phyloP scores from a whole-genome alignment of 2,113 vertebrate species.

The Triplophysa tibetana region DNA sequence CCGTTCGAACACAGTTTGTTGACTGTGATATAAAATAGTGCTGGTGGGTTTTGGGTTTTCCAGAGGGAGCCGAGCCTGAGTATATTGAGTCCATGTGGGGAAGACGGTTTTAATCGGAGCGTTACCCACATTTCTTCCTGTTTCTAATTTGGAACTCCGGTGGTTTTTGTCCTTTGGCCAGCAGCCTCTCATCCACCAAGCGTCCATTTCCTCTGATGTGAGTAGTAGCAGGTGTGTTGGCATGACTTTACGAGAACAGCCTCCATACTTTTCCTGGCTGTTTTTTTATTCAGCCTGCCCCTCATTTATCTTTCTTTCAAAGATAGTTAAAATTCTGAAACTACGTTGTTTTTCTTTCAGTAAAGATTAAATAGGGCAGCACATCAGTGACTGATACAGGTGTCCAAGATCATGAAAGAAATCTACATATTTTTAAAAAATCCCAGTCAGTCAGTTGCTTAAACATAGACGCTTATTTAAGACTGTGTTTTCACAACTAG shows the following conservation, averaged over 20 bases:
- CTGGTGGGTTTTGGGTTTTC: slow-evolving; percentile 77
- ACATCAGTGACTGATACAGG: background rate
- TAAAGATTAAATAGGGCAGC: background rate
- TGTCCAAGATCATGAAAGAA: background rate
- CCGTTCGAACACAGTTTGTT: slow-evolving; percentile 75
- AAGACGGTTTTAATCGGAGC: slow-evolving; percentile 80
- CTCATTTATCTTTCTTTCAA: slow-evolving; percentile 58
- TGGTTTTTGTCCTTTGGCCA: slow-evolving; percentile 78
- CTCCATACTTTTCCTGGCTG: slow-evolving; percentile 62
- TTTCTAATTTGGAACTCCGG: slow-evolving; percentile 82
- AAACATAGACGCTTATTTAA: too few species aligned
- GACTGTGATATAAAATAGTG: slow-evolving; percentile 77
- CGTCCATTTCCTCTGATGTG: slow-evolving; percentile 82
- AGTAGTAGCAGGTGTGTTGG: slow-evolving; percentile 84
- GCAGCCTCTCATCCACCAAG: slow-evolving; percentile 78
- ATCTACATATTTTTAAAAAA: too few species aligned
- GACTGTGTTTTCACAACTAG: too few species aligned
- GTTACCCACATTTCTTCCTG: slow-evolving; percentile 81
- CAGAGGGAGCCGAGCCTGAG: slow-evolving; percentile 73
- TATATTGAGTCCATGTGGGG: slow-evolving; percentile 82
- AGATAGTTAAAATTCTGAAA: slow-evolving; percentile 51
- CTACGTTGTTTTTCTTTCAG: slow-evolving; percentile 49
- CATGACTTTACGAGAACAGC: slow-evolving; percentile 53
- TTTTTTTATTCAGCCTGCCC: slow-evolving; percentile 54
- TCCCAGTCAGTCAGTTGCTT: too few species aligned